A percentile compares a stretch with the other conserved stretches of the same genome.
Evolutionary conservation across 2,113 vertebrate species (phyloP).

Genomic region (Chaenogobius annularis): DNA sequence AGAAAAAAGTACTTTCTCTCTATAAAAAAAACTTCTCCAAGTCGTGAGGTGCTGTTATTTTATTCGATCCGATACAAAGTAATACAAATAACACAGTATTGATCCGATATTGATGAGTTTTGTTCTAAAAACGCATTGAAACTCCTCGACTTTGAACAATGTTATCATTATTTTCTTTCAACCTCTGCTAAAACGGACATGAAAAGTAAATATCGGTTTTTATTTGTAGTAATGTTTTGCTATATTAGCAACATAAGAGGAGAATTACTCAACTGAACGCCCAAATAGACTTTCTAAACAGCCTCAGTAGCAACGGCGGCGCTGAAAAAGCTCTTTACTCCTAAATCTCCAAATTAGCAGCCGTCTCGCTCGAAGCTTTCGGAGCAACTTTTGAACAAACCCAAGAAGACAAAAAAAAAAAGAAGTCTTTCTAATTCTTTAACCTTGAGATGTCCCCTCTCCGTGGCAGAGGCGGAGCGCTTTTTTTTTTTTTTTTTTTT

Average conservation of each 20-base stretch:
- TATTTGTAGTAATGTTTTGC: background rate
- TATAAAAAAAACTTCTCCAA: too few relatives aligned
- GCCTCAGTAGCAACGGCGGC: background rate
- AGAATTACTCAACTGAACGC: background rate
- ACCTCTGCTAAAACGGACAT: too few relatives aligned
- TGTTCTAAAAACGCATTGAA: too few relatives aligned
- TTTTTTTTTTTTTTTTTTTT: slow-evolving; percentile 78
- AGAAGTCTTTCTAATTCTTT: slow-evolving; percentile 74
- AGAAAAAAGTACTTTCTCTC: too few relatives aligned
- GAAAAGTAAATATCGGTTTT: background rate
- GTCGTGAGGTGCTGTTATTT: too few relatives aligned
- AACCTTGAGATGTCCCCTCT: slow-evolving; percentile 84
- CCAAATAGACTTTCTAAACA: background rate
- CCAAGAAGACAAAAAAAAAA: slow-evolving; percentile 53
- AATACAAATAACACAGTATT: too few relatives aligned
- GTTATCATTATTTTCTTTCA: too few relatives aligned
- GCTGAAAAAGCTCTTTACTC: background rate
- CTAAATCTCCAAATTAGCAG: slow-evolving; percentile 51
- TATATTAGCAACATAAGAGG: background rate
- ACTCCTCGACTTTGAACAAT: too few relatives aligned
- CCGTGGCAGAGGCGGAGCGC: slow-evolving; percentile 71
- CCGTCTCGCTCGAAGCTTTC: slow-evolving; percentile 46
- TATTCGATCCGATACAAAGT: too few relatives aligned
- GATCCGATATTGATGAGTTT: too few relatives aligned
- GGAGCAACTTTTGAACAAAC: slow-evolving; percentile 78